Evolutionary conservation across 2,888 invertebrate genomes (phyloP).

Genomic region (Ligdia adustata): DNA sequence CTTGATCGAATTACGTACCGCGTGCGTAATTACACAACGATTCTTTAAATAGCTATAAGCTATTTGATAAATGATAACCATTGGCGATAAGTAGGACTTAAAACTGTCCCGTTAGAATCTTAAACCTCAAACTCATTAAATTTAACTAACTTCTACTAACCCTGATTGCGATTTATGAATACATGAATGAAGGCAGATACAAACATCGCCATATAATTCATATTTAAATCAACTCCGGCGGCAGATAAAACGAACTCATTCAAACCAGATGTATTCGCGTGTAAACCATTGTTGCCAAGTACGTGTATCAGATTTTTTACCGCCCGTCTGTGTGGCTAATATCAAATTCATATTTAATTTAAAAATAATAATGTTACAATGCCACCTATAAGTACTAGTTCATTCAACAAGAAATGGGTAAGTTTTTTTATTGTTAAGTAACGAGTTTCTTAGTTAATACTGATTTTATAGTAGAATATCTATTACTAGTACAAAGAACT

Average conservation of each 20-base stretch:
- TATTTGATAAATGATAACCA: slow-evolving; percentile 42
- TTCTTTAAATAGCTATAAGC: slow-evolving; percentile 42
- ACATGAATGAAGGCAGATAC: slow-evolving; percentile 14
- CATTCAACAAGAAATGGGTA: slow-evolving; percentile 24
- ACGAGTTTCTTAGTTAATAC: slow-evolving; percentile 16
- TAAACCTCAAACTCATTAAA: slow-evolving; percentile 4
- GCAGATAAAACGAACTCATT: slow-evolving; percentile 15
- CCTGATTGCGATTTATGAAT: slow-evolving; percentile 19
- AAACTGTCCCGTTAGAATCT: slow-evolving; percentile 14
- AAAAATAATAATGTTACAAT: slow-evolving; percentile 25
- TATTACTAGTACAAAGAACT: slow-evolving; percentile 24
- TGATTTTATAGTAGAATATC: slow-evolving; percentile 24
- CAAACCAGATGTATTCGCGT: slow-evolving; percentile 15
- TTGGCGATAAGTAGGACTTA: slow-evolving; percentile 4
- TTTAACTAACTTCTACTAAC: slow-evolving; percentile 5
- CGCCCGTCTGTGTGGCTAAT: slow-evolving; percentile 18
- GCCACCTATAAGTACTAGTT: slow-evolving; percentile 12
- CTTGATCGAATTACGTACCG: slow-evolving; percentile 56
- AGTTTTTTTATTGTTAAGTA: slow-evolving; percentile 15
- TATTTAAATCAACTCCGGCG: slow-evolving; percentile 7
- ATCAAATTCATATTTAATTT: slow-evolving; percentile 28
- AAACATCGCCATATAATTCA: slow-evolving; percentile 6
- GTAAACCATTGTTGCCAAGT: slow-evolving; percentile 20
- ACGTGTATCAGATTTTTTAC: slow-evolving; percentile 13
- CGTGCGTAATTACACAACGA: slow-evolving; percentile 56